Evolutionary conservation across 2,113 vertebrate genomes (phyloP).

Genomic region (Psephotus haematonotus): DNA sequence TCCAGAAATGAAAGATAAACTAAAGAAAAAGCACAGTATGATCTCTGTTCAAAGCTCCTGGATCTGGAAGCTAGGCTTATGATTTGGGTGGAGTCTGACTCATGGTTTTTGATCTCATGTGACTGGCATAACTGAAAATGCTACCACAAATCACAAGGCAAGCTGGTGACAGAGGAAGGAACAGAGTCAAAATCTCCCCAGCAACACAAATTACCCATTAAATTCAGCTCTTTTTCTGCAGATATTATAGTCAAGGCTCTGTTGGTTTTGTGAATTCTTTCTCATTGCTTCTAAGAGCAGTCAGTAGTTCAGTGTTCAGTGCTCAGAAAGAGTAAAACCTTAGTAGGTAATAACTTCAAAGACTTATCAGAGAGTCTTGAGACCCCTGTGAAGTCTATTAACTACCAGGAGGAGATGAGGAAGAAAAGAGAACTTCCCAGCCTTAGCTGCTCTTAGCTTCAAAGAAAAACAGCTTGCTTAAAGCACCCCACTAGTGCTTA

Average conservation of each 20-base stretch:
- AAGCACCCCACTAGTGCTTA: not conserved
- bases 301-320: not conserved
- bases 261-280: not conserved
- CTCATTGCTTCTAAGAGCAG: not conserved
- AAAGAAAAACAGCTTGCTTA: constrained; percentile 30
- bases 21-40: not conserved
- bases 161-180: constrained; percentile 43
- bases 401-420: not conserved
- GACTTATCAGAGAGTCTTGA: not conserved
- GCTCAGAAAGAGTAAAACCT: not conserved
- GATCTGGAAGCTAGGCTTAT: constrained; percentile 51
- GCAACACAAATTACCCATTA: constrained; percentile 47
- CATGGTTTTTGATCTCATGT: constrained; percentile 51
- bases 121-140: constrained; percentile 46
- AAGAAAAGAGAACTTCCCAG: not conserved
- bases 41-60: constrained; percentile 28
- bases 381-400: constrained; percentile 20
- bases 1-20: constrained; percentile 28
- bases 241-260: constrained; percentile 18
- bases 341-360: constrained; percentile 18
- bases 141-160: constrained; percentile 60
- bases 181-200: constrained; percentile 30
- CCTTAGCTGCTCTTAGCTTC: not conserved
- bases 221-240: not conserved
- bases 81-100: constrained; percentile 54